phyloP scores from a whole-genome alignment of 1,140 invertebrate genomes.

The Apis florea region DNA sequence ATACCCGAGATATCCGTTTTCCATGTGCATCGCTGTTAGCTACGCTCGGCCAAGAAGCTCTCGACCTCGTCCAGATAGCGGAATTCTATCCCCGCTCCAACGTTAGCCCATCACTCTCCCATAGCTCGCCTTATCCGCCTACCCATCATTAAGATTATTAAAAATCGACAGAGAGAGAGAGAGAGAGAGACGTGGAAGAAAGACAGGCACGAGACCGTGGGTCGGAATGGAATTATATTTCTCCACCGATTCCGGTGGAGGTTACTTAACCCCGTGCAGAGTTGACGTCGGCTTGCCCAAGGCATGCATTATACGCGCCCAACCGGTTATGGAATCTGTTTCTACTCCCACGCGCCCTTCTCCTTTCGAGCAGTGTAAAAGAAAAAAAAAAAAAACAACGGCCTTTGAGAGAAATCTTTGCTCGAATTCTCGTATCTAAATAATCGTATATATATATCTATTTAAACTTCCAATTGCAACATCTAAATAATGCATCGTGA shows the following conservation, averaged over 20 bases:
- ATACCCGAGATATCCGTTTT: conserved; percentile 22
- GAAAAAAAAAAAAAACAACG: too few species aligned
- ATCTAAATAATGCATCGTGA: too few species aligned
- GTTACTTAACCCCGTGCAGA: conserved; percentile 60
- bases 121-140: conserved; percentile 38
- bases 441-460: too few species aligned
- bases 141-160: conserved; percentile 42
- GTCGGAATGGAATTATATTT: conserved; percentile 61
- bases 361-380: neutral
- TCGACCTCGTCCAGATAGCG: conserved; percentile 8
- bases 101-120: conserved; percentile 7
- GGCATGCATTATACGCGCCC: conserved; percentile 55
- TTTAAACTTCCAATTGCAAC: too few species aligned
- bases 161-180: conserved; percentile 51
- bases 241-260: conserved; percentile 51
- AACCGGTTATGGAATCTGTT: conserved; percentile 75
- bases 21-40: neutral
- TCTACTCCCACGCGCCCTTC: conserved; percentile 72
- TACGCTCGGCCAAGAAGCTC: neutral
- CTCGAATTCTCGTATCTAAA: too few species aligned
- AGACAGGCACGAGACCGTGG: conserved; percentile 44
- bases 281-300: conserved; percentile 57
- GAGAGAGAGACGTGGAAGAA: conserved; percentile 10
- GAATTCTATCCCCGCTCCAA: conserved; percentile 6
- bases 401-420: too few species aligned